phyloP scores from a whole-genome alignment of 2,113 vertebrate genomes.

The Ictalurus furcatus region DNA sequence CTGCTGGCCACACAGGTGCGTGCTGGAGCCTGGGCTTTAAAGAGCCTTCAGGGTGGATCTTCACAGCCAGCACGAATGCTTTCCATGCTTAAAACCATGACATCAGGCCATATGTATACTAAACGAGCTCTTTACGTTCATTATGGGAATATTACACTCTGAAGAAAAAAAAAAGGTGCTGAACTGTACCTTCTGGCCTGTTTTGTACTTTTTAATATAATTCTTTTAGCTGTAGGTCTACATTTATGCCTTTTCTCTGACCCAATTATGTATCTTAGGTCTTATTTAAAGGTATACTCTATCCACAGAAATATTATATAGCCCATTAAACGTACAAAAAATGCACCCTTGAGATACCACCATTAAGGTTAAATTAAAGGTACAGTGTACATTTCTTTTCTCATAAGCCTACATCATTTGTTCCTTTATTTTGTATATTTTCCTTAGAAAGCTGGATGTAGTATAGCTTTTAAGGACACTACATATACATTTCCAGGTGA shows the following conservation, averaged over 20 bases:
- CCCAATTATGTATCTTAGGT: too few relatives aligned
- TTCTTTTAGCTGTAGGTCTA: too few relatives aligned
- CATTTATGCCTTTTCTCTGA: too few relatives aligned
- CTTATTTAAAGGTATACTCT: too few relatives aligned
- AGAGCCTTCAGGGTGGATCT: slow-evolving; percentile 32
- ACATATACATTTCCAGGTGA: neutral
- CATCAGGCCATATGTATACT: neutral
- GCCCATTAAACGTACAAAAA: too few relatives aligned
- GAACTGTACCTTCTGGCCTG: neutral
- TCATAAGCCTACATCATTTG: too few relatives aligned
- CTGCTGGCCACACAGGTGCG: slow-evolving; percentile 53
- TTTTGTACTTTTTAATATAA: neutral
- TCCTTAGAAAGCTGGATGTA: neutral
- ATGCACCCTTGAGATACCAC: too few relatives aligned
- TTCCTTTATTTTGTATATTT: neutral
- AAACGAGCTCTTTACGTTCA: neutral
- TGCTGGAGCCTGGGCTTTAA: slow-evolving; percentile 30
- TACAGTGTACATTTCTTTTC: too few relatives aligned
- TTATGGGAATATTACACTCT: neutral
- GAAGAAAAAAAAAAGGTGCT: neutral
- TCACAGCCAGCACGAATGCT: neutral
- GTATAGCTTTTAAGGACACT: too few relatives aligned
- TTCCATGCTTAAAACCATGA: neutral
- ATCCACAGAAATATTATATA: too few relatives aligned
- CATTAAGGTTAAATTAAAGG: too few relatives aligned